Evolutionary conservation across 2,797 vertebrate genomes (phyloP).

Genomic region (Nyctalus aviator): DNA sequence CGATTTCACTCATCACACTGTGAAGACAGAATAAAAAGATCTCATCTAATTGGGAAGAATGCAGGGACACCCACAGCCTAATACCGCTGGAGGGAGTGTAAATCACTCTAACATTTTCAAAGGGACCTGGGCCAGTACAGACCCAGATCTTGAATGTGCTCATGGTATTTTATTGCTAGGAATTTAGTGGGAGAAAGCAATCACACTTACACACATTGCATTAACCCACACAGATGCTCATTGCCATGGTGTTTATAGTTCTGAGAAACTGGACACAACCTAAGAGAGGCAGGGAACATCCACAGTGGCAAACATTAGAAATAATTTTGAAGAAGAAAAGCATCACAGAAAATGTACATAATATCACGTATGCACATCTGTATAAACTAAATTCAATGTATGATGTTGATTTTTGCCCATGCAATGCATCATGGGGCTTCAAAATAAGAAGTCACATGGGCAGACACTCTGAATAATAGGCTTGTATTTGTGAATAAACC

Average conservation of each 20-base stretch:
- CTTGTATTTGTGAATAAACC: not conserved
- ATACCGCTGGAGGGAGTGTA: not conserved
- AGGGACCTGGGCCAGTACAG: not conserved
- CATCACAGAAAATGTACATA: not conserved
- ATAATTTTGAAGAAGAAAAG: not conserved
- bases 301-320: not conserved
- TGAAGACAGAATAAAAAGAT: not conserved
- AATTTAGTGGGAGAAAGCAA: not conserved
- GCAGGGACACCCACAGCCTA: not conserved
- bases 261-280: not conserved
- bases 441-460: not conserved
- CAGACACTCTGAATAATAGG: not conserved
- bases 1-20: not conserved
- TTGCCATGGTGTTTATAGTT: accelerated
- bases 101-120: not conserved
- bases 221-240: not conserved
- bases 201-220: accelerated
- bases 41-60: not conserved
- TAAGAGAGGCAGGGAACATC: not conserved
- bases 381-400: not conserved
- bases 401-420: not conserved
- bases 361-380: no score
- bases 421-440: not conserved
- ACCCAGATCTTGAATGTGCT: not conserved
- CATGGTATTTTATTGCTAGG: not conserved